A percentile compares a stretch with the other conserved stretches of the same genome.
phyloP scores from a whole-genome alignment of 2,888 invertebrate genomes.

The Biston betularia region DNA sequence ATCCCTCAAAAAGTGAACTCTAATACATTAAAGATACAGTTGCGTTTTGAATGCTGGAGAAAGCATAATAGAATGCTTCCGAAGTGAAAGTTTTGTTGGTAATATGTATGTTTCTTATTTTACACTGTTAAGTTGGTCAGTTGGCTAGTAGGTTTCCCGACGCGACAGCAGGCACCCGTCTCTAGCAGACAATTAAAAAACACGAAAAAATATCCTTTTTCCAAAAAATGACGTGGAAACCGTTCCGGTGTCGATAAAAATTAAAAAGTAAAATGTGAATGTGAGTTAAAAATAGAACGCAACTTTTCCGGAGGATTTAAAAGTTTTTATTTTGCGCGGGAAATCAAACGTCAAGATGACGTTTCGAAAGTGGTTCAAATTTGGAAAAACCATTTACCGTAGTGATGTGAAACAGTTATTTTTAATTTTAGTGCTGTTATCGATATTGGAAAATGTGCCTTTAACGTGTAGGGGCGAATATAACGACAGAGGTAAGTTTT shows the following conservation, averaged over 20 bases:
- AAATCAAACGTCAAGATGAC: slow-evolving; percentile 75
- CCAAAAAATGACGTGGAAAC: slow-evolving; percentile 73
- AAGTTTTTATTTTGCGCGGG: slow-evolving; percentile 62
- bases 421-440: slow-evolving; percentile 70
- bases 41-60: slow-evolving; percentile 44
- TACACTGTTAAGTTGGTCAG: slow-evolving; percentile 83
- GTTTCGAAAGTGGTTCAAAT: slow-evolving; percentile 73
- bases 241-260: slow-evolving; percentile 57
- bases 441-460: slow-evolving; percentile 70
- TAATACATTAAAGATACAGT: slow-evolving; percentile 37
- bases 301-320: slow-evolving; percentile 42
- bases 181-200: slow-evolving; percentile 45
- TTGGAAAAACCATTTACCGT: slow-evolving; percentile 60
- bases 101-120: slow-evolving; percentile 86
- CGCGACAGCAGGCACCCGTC: slow-evolving; percentile 66
- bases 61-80: slow-evolving; percentile 63
- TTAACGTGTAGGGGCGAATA: slow-evolving; percentile 65
- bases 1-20: slow-evolving; percentile 33
- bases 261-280: slow-evolving; percentile 66
- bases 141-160: slow-evolving; percentile 81
- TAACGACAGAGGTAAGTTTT: slow-evolving; percentile 68
- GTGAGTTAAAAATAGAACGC: slow-evolving; percentile 46
- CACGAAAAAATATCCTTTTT: slow-evolving; percentile 45
- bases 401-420: slow-evolving; percentile 77
- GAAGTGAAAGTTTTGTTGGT: slow-evolving; percentile 54